Conservation (phyloP, 2,888 invertebrate genomes). For the Perizoma affinitatum region DNA sequence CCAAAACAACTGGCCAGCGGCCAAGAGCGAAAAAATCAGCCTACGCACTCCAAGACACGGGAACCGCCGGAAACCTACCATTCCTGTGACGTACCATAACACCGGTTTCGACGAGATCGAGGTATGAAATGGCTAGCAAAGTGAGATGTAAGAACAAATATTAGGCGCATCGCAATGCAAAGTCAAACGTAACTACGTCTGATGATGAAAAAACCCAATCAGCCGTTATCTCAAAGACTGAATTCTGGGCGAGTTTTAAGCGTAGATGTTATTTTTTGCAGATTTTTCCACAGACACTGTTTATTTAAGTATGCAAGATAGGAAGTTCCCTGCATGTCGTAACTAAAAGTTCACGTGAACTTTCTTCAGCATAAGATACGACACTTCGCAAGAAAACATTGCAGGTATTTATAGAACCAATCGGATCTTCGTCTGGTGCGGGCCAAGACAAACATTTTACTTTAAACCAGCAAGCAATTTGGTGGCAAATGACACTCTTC, state of each 20-base stretch:
- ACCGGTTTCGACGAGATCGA: constrained; percentile 22
- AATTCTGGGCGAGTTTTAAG: too few relatives aligned
- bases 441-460: constrained; percentile 33
- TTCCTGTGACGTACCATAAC: constrained; percentile 52
- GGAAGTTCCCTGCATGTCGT: background rate
- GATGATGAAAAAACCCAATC: too few relatives aligned
- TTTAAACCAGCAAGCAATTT: constrained; percentile 23
- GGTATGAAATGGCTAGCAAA: background rate
- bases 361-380: constrained; percentile 8
- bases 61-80: constrained; percentile 55
- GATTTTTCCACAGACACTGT: too few relatives aligned
- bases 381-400: constrained; percentile 25
- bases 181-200: too few relatives aligned
- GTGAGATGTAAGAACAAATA: background rate
- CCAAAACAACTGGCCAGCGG: constrained; percentile 75
- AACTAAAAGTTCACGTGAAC: constrained; percentile 2
- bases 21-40: constrained; percentile 71
- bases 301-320: background rate
- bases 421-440: constrained; percentile 26
- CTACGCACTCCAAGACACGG: constrained; percentile 56
- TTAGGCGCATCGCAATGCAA: too few relatives aligned
- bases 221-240: too few relatives aligned
- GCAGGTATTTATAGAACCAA: constrained; percentile 29
- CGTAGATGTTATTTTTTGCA: too few relatives aligned
- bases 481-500: constrained; percentile 18